Conservation (phyloP, 1,140 invertebrate species). For the Brachionus asplanchnoidis region DNA sequence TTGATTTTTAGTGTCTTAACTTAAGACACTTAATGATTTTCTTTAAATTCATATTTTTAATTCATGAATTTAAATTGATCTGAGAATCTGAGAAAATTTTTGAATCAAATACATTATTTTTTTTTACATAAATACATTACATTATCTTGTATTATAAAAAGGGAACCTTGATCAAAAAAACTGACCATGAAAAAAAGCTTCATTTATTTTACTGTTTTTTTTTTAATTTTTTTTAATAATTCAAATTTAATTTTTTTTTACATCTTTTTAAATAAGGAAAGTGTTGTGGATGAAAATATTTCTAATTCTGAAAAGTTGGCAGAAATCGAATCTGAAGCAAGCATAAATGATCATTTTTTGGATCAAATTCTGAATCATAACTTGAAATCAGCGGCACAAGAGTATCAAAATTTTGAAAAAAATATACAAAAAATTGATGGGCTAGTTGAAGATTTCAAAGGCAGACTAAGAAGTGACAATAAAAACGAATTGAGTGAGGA, state of each 20-base stretch:
- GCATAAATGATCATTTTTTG: neutral
- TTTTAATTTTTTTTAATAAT: neutral
- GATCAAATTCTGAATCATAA: neutral
- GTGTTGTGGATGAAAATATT: constrained; percentile 20
- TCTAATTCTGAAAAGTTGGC: neutral
- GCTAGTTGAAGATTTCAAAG: neutral
- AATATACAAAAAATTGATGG: neutral
- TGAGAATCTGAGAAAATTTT: too few relatives aligned
- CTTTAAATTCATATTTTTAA: too few relatives aligned
- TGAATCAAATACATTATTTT: too few relatives aligned
- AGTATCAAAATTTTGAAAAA: neutral
- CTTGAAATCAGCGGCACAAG: neutral
- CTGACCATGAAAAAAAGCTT: too few relatives aligned
- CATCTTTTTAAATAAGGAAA: neutral
- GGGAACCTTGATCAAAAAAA: too few relatives aligned
- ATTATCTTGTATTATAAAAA: too few relatives aligned
- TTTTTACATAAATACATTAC: too few relatives aligned
- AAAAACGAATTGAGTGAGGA: neutral
- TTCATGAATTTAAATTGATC: too few relatives aligned
- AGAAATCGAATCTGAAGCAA: neutral
- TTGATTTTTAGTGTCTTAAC: too few relatives aligned
- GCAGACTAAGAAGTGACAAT: neutral
- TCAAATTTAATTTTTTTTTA: neutral
- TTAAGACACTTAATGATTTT: too few relatives aligned
- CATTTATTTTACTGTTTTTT: too few relatives aligned